Percentiles rank a stretch among this genome's conserved stretches.
phyloP scores from a whole-genome alignment of 2,113 vertebrate species.

The Amphiprion percula region DNA sequence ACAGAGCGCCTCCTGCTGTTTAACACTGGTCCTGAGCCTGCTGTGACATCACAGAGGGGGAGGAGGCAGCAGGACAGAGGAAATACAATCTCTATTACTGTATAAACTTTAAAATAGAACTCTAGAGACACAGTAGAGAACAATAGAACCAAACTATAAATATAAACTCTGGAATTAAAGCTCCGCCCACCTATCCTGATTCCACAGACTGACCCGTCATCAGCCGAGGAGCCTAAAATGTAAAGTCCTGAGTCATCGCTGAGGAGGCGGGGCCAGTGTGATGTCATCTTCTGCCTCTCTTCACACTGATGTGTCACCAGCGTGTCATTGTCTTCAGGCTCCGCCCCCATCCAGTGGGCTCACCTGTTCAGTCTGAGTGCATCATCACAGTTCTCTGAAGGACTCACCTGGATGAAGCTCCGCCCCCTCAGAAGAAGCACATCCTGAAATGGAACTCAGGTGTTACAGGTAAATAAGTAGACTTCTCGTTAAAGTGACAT shows the following conservation, averaged over 20 bases:
- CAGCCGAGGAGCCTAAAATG: neutral
- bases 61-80: constrained; percentile 15
- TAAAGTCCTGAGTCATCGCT: constrained; percentile 7
- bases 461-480: neutral
- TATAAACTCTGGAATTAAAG: constrained; percentile 46
- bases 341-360: neutral
- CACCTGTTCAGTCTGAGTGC: neutral
- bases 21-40: neutral
- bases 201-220: neutral
- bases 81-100: constrained; percentile 43
- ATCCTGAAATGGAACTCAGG: constrained; percentile 6
- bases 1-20: neutral
- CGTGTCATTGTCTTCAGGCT: neutral
- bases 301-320: no score
- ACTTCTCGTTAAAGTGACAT: neutral
- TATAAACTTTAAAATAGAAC: constrained; percentile 55
- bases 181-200: neutral
- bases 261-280: constrained; percentile 5
- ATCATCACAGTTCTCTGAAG: neutral
- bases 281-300: neutral
- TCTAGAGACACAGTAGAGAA: constrained; percentile 34
- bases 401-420: neutral
- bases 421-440: neutral
- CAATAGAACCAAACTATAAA: constrained; percentile 47
- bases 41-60: constrained; percentile 4